These are phyloP conservation scores for Tridacna crocea DNA, from an alignment of 2,888 invertebrate species.

Conservation along the genomic window DNA sequence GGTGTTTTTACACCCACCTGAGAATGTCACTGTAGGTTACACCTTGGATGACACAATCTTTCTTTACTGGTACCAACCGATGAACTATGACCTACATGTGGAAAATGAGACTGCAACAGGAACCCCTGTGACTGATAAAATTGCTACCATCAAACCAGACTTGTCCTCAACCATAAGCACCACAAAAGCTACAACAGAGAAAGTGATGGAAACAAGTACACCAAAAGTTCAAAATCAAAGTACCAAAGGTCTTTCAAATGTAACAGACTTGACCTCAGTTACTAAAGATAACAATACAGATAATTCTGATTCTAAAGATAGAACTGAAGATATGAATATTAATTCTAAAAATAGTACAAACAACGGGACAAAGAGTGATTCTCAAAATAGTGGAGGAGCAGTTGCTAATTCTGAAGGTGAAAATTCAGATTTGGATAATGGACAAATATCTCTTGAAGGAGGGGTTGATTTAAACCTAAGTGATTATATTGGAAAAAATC, in stretches of 20 bases:
- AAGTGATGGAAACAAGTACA: not conserved
- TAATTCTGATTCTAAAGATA: constrained; percentile 8
- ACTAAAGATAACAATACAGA: not conserved
- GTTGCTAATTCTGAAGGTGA: not conserved
- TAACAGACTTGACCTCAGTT: not conserved
- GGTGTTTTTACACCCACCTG: constrained; percentile 65
- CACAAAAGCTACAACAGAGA: not conserved
- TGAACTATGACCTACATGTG: constrained; percentile 51
- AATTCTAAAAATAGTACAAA: not conserved
- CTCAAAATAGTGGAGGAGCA: not conserved
- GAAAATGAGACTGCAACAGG: constrained; percentile 20
- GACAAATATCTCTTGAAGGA: not conserved
- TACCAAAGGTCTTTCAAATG: no score
- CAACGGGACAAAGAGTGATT: not conserved
- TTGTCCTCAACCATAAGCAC: not conserved
- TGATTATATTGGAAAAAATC: constrained; percentile 42
- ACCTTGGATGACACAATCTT: constrained; percentile 47
- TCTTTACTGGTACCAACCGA: constrained; percentile 68
- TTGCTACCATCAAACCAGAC: not conserved
- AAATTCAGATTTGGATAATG: not conserved
- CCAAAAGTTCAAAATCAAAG: not conserved
- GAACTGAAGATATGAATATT: constrained; percentile 8
- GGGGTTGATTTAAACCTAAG: constrained; percentile 31
- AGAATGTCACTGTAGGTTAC: constrained; percentile 62
- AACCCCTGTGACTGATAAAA: not conserved